Conservation (phyloP, 2,797 vertebrate species). For the Anas georgica region DNA sequence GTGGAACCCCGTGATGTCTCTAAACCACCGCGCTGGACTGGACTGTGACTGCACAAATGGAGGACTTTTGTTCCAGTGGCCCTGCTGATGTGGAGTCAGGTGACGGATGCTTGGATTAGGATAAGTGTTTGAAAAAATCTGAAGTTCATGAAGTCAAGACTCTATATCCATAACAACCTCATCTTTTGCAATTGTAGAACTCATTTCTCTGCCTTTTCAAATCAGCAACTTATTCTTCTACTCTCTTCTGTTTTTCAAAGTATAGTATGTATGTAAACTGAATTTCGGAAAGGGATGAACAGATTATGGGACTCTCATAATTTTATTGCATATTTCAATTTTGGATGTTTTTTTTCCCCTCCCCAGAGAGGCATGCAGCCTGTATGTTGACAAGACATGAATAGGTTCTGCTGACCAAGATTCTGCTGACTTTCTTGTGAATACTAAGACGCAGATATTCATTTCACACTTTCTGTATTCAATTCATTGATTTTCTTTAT, state of each 20-base stretch:
- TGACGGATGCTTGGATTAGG: neutral
- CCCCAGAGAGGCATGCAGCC: neutral
- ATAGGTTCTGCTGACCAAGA: neutral
- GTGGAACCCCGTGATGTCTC: accelerated
- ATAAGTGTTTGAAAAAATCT: neutral
- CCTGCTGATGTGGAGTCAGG: neutral
- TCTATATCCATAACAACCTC: neutral
- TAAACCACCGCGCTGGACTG: neutral
- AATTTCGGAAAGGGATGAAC: neutral
- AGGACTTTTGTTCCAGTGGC: neutral
- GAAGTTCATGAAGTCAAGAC: neutral
- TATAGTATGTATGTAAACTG: neutral
- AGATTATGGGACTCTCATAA: neutral
- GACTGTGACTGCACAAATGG: neutral
- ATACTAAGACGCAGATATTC: neutral
- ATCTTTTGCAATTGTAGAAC: neutral
- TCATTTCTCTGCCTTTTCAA: neutral
- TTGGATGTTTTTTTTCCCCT: neutral
- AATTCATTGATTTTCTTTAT: neutral
- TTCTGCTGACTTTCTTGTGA: neutral
- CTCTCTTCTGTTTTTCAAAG: neutral
- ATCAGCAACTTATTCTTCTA: neutral
- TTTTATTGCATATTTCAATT: neutral
- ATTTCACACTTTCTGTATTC: neutral
- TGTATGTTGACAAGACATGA: accelerated